These are phyloP conservation scores for Lamprotornis superbus DNA, from an alignment of 2,113 vertebrate genomes.

Conservation along the genomic window DNA sequence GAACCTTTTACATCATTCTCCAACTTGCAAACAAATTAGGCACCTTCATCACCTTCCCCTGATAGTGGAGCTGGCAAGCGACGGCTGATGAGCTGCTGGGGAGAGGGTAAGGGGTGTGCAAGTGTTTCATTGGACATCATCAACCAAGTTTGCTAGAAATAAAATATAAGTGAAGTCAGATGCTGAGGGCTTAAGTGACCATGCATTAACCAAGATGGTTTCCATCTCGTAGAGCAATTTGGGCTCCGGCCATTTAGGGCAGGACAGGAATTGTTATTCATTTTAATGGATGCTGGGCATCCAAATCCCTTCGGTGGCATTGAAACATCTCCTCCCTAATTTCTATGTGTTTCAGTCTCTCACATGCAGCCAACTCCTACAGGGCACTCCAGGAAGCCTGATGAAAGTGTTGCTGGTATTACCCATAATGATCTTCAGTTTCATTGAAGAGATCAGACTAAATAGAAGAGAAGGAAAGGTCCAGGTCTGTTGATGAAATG, in stretches of 20 bases:
- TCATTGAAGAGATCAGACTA: background rate
- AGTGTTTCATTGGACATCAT: constrained; percentile 17
- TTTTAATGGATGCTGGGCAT: constrained; percentile 56
- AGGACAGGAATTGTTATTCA: constrained; percentile 47
- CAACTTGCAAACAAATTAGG: constrained; percentile 61
- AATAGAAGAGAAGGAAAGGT: background rate
- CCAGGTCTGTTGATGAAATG: background rate
- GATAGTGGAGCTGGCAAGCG: constrained; percentile 23
- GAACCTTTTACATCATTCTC: constrained; percentile 54
- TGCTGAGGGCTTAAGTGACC: constrained; percentile 47
- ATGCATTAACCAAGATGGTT: constrained; percentile 54
- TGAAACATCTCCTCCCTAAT: constrained; percentile 32
- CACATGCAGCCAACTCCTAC: background rate
- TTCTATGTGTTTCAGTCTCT: background rate
- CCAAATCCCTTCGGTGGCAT: constrained; percentile 1
- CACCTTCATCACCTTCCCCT: constrained; percentile 50
- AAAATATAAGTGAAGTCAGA: constrained; percentile 53
- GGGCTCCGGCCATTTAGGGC: background rate
- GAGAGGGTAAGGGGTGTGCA: background rate
- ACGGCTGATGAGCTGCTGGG: background rate
- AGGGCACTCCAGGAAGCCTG: background rate
- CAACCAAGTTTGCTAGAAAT: constrained; percentile 50
- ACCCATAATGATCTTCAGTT: background rate
- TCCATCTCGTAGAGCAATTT: constrained; percentile 27
- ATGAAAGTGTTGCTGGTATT: background rate